Conservation (phyloP, 2,888 invertebrate species). For the Laothoe populi region DNA sequence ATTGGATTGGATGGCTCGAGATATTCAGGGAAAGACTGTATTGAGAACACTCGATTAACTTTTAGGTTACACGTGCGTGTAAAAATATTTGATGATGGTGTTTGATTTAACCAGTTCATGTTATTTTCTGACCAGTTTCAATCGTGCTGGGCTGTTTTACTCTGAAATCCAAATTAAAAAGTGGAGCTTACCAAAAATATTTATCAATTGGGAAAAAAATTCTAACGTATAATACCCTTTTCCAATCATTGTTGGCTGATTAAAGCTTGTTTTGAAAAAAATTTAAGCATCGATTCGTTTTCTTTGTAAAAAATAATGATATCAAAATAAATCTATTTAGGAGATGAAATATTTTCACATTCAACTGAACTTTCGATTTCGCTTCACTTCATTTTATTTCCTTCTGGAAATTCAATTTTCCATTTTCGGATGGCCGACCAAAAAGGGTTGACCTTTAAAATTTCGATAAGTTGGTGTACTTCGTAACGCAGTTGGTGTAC, state of each 20-base stretch:
- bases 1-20: background rate
- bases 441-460: slow-evolving; percentile 17
- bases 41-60: background rate
- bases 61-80: slow-evolving; percentile 1
- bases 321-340: slow-evolving; percentile 3
- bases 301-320: slow-evolving; percentile 2
- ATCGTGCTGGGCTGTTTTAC: no score
- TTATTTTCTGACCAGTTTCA: background rate
- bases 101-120: no score
- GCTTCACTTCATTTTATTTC: slow-evolving; percentile 16
- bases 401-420: slow-evolving; percentile 15
- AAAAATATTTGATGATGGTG: no score
- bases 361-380: background rate
- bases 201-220: background rate
- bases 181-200: background rate
- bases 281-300: slow-evolving; percentile 14
- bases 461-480: background rate
- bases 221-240: background rate
- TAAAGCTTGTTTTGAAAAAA: slow-evolving; percentile 12
- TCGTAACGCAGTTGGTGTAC: background rate
- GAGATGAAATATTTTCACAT: slow-evolving; percentile 4
- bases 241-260: background rate
- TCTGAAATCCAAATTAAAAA: background rate
- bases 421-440: slow-evolving; percentile 1
- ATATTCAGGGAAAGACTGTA: background rate